phyloP scores from a whole-genome alignment of 1,140 invertebrate species.

The Onthophagus taurus region DNA sequence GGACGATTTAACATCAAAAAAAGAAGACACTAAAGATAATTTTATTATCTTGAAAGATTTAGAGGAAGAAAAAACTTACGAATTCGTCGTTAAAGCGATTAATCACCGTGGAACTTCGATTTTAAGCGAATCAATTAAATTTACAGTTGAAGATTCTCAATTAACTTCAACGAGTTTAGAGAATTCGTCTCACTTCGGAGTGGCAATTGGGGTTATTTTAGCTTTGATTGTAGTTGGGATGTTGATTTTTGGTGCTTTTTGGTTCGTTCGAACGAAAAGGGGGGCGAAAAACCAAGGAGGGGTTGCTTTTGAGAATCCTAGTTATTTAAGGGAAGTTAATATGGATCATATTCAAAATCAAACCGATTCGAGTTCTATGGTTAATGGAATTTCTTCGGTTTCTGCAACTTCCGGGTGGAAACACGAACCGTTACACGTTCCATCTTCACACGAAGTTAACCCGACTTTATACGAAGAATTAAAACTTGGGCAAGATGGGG shows the following conservation, averaged over 20 bases:
- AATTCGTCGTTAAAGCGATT: conserved; percentile 70
- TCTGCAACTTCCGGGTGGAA: conserved; percentile 38
- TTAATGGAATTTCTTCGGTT: conserved; percentile 34
- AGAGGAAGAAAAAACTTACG: conserved; percentile 62
- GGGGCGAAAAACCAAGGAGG: conserved; percentile 50
- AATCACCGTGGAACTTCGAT: conserved; percentile 69
- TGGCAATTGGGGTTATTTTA: conserved; percentile 54
- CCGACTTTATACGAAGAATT: conserved; percentile 69
- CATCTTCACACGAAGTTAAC: conserved; percentile 50
- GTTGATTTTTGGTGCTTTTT: conserved; percentile 50
- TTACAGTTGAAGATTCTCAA: conserved; percentile 61
- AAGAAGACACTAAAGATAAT: conserved; percentile 56
- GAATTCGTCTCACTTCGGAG: conserved; percentile 44
- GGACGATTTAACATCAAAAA: conserved; percentile 23
- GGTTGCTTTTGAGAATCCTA: conserved; percentile 78
- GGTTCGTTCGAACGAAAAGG: conserved; percentile 54
- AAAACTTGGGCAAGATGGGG: conserved; percentile 66
- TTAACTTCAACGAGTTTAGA: conserved; percentile 51
- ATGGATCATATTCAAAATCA: conserved; percentile 59
- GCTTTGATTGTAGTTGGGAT: conserved; percentile 55
- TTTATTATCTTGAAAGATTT: conserved; percentile 57
- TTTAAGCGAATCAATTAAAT: conserved; percentile 59
- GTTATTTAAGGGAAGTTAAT: conserved; percentile 66
- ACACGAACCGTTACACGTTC: conserved; percentile 36
- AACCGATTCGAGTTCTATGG: conserved; percentile 28